These are phyloP conservation scores for Xylota segnis DNA, from an alignment of 2,888 invertebrate genomes.

Conservation along the genomic window DNA sequence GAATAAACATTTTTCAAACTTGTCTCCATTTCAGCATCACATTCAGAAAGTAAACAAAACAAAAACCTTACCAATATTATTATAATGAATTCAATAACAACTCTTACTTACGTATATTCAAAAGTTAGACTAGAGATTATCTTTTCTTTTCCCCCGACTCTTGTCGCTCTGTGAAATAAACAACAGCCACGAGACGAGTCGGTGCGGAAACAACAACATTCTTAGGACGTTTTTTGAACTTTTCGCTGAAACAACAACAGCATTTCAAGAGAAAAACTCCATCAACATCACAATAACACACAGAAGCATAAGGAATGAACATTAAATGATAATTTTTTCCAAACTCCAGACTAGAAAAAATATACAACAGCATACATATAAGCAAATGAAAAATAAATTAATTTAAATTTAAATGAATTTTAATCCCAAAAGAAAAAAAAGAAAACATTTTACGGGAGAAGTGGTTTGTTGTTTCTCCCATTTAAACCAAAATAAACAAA, in stretches of 20 bases:
- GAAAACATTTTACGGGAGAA: slow-evolving; percentile 58
- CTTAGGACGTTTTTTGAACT: slow-evolving; percentile 12
- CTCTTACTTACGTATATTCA: slow-evolving; percentile 62
- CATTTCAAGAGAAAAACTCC: slow-evolving; percentile 26
- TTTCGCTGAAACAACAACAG: slow-evolving; percentile 31
- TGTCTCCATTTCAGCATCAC: slow-evolving; percentile 26
- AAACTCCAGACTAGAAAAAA: slow-evolving; percentile 45
- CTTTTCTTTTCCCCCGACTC: slow-evolving; percentile 31
- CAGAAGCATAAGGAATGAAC: background rate
- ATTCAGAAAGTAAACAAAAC: slow-evolving; percentile 30
- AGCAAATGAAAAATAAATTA: slow-evolving; percentile 24
- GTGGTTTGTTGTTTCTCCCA: slow-evolving; percentile 70
- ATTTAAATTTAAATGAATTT: slow-evolving; percentile 59
- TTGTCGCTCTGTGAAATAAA: slow-evolving; percentile 14
- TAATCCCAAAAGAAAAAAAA: slow-evolving; percentile 36
- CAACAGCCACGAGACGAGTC: background rate
- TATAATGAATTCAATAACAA: slow-evolving; percentile 69
- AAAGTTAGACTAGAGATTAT: slow-evolving; percentile 54
- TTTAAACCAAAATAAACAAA: slow-evolving; percentile 51
- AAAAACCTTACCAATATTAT: slow-evolving; percentile 74
- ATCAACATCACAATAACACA: background rate
- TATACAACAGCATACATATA: slow-evolving; percentile 25
- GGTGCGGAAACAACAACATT: background rate
- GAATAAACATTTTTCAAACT: slow-evolving; percentile 18
- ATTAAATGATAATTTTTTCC: slow-evolving; percentile 35